Evolutionary conservation across 2,888 invertebrate species (phyloP).

Genomic region (Malthinus flaveolus): DNA sequence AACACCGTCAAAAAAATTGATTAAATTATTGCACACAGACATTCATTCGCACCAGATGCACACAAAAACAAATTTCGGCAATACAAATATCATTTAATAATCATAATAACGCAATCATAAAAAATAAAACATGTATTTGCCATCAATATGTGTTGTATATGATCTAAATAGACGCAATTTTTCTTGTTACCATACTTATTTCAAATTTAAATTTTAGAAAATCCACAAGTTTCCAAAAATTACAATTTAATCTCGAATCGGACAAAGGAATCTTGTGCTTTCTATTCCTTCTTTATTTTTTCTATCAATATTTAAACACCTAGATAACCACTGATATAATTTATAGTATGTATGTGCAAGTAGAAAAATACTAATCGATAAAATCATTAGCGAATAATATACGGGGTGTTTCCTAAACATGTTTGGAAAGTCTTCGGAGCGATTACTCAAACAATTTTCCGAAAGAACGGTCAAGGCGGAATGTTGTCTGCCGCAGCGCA

Average conservation of each 20-base stretch:
- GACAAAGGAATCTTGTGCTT: constrained; percentile 20
- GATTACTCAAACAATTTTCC: too few species aligned
- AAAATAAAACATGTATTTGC: constrained; percentile 47
- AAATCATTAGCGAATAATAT: constrained; percentile 33
- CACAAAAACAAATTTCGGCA: constrained; percentile 39
- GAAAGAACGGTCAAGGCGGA: too few species aligned
- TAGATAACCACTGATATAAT: constrained; percentile 45
- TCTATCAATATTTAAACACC: constrained; percentile 37
- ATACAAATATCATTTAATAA: constrained; percentile 53
- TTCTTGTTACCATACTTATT: constrained; percentile 37
- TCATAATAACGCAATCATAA: constrained; percentile 53
- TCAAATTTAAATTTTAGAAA: constrained; percentile 1
- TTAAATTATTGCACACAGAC: constrained; percentile 10
- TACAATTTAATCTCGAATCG: constrained; percentile 6
- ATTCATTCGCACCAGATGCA: constrained; percentile 28
- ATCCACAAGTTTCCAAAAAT: constrained; percentile 17
- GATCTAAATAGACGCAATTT: constrained; percentile 46
- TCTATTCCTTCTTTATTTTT: constrained; percentile 2
- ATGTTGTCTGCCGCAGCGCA: too few species aligned
- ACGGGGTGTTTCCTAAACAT: too few species aligned
- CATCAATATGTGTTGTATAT: constrained; percentile 48
- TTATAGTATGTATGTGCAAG: constrained; percentile 56
- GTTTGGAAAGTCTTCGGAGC: too few species aligned
- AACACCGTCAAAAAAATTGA: constrained; percentile 29
- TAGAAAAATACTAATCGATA: constrained; percentile 55